Evolutionary conservation across 2,888 invertebrate genomes (phyloP).

Genomic region (Cantharis rustica): DNA sequence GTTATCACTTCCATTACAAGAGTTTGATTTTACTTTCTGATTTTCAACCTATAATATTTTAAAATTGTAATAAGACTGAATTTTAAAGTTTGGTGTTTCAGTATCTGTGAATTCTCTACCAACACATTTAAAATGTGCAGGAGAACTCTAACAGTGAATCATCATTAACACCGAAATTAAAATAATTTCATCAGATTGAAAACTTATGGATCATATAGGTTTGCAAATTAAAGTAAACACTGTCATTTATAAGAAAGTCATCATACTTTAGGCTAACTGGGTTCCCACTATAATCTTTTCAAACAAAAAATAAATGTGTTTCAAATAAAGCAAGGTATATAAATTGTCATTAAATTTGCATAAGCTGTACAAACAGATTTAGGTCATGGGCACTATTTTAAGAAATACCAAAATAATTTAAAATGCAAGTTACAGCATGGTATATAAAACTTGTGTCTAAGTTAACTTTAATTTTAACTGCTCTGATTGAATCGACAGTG

Average conservation of each 20-base stretch:
- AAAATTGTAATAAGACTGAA: neutral
- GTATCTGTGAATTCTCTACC: slow-evolving; percentile 50
- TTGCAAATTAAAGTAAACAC: neutral
- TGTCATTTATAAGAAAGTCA: neutral
- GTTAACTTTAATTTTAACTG: too few relatives aligned
- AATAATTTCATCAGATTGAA: slow-evolving; percentile 53
- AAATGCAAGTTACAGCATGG: too few relatives aligned
- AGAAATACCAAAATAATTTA: too few relatives aligned
- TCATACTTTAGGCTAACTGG: neutral
- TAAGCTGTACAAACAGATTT: too few relatives aligned
- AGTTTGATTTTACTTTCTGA: neutral
- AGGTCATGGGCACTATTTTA: too few relatives aligned
- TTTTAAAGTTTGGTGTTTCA: slow-evolving; percentile 37
- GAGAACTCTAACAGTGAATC: slow-evolving; percentile 54
- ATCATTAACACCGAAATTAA: slow-evolving; percentile 45
- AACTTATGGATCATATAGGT: slow-evolving; percentile 45
- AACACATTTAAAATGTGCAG: slow-evolving; percentile 22
- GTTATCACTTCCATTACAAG: slow-evolving; percentile 34
- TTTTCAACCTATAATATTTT: neutral
- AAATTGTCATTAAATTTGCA: too few relatives aligned
- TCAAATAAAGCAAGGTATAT: too few relatives aligned
- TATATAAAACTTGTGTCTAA: too few relatives aligned
- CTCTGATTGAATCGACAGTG: too few relatives aligned
- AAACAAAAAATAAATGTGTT: too few relatives aligned
- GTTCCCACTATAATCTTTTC: neutral